Evolutionary conservation across 2,113 vertebrate species (phyloP).

Genomic region (Silurus meridionalis): DNA sequence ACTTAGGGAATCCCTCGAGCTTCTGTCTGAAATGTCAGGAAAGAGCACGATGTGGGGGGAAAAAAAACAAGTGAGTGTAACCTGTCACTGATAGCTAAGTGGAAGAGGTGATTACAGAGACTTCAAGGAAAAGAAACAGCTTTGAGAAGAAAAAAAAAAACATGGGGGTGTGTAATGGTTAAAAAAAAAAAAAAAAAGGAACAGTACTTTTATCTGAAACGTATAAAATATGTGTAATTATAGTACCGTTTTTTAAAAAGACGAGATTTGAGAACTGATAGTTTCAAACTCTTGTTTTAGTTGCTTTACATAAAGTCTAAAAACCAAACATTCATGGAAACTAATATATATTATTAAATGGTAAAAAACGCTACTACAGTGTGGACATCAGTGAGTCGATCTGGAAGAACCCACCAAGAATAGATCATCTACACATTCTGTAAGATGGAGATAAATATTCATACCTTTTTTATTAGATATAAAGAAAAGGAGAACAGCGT

Average conservation of each 20-base stretch:
- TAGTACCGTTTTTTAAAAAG: background rate
- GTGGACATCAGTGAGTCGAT: no score
- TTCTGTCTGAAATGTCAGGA: slow-evolving; percentile 11
- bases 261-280: background rate
- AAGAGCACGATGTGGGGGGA: background rate
- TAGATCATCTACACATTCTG: no score
- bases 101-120: background rate
- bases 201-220: no score
- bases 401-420: no score
- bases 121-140: background rate
- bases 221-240: background rate
- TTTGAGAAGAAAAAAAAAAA: no score
- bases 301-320: background rate
- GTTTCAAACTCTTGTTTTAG: background rate
- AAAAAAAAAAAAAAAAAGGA: no score
- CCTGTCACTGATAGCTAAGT: background rate
- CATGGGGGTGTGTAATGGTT: no score
- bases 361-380: no score
- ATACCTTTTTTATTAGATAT: no score
- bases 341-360: background rate
- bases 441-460: no score
- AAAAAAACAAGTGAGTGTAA: background rate
- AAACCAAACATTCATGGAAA: background rate
- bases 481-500: no score
- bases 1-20: slow-evolving; percentile 21